Evolutionary conservation across 2,888 invertebrate genomes (phyloP).

Genomic region (Trichopria drosophilae): DNA sequence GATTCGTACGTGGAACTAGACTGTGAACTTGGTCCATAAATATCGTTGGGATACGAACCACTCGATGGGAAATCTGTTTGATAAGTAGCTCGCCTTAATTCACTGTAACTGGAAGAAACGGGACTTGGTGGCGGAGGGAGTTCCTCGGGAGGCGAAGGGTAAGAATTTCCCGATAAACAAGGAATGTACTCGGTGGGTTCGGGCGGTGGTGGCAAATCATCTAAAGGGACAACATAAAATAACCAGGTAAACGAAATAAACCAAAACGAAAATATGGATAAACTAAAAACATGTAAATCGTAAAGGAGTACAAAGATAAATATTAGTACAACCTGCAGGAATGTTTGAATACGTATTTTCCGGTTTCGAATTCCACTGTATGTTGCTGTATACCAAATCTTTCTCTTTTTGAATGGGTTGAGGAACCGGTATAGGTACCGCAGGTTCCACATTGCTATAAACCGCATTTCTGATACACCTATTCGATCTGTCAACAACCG

Average conservation of each 20-base stretch:
- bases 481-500: constrained; percentile 43
- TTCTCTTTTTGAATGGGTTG: constrained; percentile 54
- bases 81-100: constrained; percentile 78
- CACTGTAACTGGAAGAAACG: constrained; percentile 88
- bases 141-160: constrained; percentile 66
- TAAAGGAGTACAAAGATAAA: too few relatives aligned
- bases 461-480: constrained; percentile 49
- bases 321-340: constrained; percentile 44
- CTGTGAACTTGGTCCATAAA: constrained; percentile 74
- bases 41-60: constrained; percentile 57
- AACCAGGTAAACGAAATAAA: constrained; percentile 13
- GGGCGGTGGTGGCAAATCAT: constrained; percentile 66
- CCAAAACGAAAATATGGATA: constrained; percentile 9
- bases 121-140: constrained; percentile 84
- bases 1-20: constrained; percentile 78
- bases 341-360: constrained; percentile 67
- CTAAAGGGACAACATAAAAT: constrained; percentile 47
- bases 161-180: constrained; percentile 51
- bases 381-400: constrained; percentile 62
- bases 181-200: constrained; percentile 58
- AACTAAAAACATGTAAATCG: constrained; percentile 6
- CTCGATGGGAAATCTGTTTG: constrained; percentile 60
- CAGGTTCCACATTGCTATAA: constrained; percentile 55
- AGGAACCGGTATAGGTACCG: constrained; percentile 47
- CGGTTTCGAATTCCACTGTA: constrained; percentile 60